Percentiles rank a stretch among this genome's conserved stretches.
These are phyloP conservation scores for Leuciscus idus DNA, from an alignment of 2,113 vertebrate genomes.

Conservation along the genomic window DNA sequence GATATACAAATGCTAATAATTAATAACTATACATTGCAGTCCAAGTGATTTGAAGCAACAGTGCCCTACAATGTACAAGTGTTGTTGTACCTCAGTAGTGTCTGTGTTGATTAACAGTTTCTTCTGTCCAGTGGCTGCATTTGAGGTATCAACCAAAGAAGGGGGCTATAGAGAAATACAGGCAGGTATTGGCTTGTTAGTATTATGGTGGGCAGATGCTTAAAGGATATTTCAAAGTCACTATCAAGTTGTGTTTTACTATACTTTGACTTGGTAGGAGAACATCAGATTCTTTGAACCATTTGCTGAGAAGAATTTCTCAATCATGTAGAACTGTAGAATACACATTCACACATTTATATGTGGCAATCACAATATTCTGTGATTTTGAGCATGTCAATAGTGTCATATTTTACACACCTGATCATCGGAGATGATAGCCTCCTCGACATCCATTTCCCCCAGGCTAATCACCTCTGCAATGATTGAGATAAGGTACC, in stretches of 20 bases:
- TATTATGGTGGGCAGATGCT: background rate
- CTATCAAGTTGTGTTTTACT: slow-evolving; percentile 66
- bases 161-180: slow-evolving; percentile 50
- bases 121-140: slow-evolving; percentile 65
- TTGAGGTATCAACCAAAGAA: slow-evolving; percentile 58
- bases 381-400: background rate
- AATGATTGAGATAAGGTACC: slow-evolving; percentile 77
- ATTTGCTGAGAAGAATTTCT: slow-evolving; percentile 78
- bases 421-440: slow-evolving; percentile 78
- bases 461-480: slow-evolving; percentile 66
- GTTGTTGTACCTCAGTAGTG: slow-evolving; percentile 74
- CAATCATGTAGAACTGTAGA: slow-evolving; percentile 76
- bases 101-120: slow-evolving; percentile 81
- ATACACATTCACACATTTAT: slow-evolving; percentile 22
- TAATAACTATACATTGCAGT: background rate
- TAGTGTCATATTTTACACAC: slow-evolving; percentile 60
- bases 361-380: background rate
- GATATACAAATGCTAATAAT: background rate
- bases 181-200: background rate
- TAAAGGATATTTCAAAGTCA: background rate
- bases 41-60: background rate
- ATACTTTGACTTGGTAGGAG: slow-evolving; percentile 77
- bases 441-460: slow-evolving; percentile 77
- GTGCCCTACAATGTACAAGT: background rate
- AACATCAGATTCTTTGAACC: slow-evolving; percentile 82